Base-by-base conservation (phyloP, 1,140 invertebrate species). In the Cydia amplana region DNA sequence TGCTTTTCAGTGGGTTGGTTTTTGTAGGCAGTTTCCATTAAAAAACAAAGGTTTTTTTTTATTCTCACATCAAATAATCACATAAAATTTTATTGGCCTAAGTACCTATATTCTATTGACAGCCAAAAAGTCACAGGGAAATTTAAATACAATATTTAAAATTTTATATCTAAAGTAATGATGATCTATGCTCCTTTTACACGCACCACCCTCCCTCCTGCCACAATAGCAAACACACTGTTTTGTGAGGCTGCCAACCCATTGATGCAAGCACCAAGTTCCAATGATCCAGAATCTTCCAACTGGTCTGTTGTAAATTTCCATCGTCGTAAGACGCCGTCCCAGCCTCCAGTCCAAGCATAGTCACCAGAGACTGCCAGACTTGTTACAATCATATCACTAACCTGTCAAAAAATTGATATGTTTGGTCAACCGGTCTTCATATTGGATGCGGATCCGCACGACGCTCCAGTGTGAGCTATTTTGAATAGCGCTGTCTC, bases 331-430 rank as follows among this genome's bases (percentile, higher is more conserved):
- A 90, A 78, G 18, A 46, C 74, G 20, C 90, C 90, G 72, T 93
- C 91, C 91, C 91, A 93, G 16, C 90, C 88, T 9, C 83, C 91
- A 4, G 89, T 93, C 89, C 89, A 93, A 23, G 79, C 89, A 51
- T 83, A 79, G 65, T 85, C 80, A 5, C 83, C 85, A 20, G 51
- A 83, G 2, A 85, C 81, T 72, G 86, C 80, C 23, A 93, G 46
- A 75, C 84, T 85, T 32, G 89, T 93, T n/a, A 93, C 18, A 78
- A 93, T 91, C 91, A 93, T 91, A 25, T 93, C 89, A 64, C 91
- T 93, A 4, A 88, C 90, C 91, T 93, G 79, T 46, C 10, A 5
- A 64, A 70, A 75, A 18, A 40, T 40, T 40, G 36, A 40, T 40
- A 10, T 2, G 2, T 10, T 40, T 10, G 0, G 0, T 40, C 28